Evolutionary conservation across 2,888 invertebrate genomes (phyloP).

Genomic region (Drosophila histrio): DNA sequence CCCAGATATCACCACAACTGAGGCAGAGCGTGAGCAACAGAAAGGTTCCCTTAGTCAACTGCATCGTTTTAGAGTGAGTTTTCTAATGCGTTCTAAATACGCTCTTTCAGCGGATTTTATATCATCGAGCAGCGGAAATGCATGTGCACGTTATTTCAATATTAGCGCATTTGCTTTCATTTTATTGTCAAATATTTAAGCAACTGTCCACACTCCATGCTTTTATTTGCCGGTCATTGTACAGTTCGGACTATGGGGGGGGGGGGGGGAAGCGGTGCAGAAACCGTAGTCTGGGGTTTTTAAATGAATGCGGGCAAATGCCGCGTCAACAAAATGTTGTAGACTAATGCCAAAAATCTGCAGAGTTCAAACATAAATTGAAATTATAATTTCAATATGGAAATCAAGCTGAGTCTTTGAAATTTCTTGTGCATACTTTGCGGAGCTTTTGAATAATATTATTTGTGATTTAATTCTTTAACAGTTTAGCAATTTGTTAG

Average conservation of each 20-base stretch:
- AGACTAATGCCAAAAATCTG: not conserved
- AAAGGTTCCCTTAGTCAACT: slow-evolving; percentile 11
- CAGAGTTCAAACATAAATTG: not conserved
- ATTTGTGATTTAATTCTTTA: too few species aligned
- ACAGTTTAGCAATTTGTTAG: not conserved
- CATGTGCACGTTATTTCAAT: slow-evolving; percentile 29
- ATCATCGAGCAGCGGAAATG: slow-evolving; percentile 7
- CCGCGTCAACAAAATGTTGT: not conserved
- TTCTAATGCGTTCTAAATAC: not conserved
- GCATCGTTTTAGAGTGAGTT: not conserved
- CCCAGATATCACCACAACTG: slow-evolving; percentile 1
- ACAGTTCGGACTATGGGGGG: not conserved
- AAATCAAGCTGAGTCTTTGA: not conserved
- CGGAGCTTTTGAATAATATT: not conserved
- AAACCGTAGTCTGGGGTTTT: not conserved
- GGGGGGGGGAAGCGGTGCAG: not conserved
- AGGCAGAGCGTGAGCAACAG: slow-evolving; percentile 13
- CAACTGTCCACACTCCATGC: slow-evolving; percentile 25
- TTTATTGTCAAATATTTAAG: slow-evolving; percentile 47
- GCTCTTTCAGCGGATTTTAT: slow-evolving; percentile 27
- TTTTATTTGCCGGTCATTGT: not conserved
- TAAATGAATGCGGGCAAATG: slow-evolving; percentile 13
- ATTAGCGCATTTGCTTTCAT: slow-evolving; percentile 30
- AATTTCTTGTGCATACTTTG: not conserved
- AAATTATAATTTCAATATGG: slow-evolving; percentile 5